These are phyloP conservation scores for Aricia artaxerxes DNA, from an alignment of 2,888 invertebrate genomes.

Conservation along the genomic window DNA sequence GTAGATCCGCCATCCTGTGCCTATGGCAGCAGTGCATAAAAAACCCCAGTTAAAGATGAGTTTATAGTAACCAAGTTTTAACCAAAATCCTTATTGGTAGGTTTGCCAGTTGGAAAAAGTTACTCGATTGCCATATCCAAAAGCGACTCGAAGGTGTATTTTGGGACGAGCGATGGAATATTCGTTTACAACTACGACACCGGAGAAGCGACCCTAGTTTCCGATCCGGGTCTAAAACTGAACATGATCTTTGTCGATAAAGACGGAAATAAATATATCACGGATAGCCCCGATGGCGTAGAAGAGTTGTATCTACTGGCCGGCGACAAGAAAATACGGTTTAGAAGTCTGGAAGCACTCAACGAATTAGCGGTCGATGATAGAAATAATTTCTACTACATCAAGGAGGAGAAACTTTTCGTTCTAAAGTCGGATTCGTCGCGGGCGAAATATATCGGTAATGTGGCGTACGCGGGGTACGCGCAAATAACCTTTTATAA, in stretches of 20 bases:
- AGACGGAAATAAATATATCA: conserved; percentile 65
- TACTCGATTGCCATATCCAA: conserved; percentile 67
- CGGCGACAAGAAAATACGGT: conserved; percentile 57
- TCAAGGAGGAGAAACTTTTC: conserved; percentile 58
- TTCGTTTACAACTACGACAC: conserved; percentile 59
- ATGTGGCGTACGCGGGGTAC: conserved; percentile 57
- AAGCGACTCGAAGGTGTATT: conserved; percentile 57
- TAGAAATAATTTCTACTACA: conserved; percentile 65
- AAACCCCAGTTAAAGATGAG: neutral
- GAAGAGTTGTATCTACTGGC: conserved; percentile 61
- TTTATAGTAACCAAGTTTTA: neutral
- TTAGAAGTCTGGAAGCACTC: conserved; percentile 55
- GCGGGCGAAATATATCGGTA: conserved; percentile 53
- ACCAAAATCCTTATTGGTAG: conserved; percentile 44
- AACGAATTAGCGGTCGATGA: conserved; percentile 64
- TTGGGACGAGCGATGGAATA: conserved; percentile 65
- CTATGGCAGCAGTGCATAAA: no score
- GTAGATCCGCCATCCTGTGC: no score
- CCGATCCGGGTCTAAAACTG: conserved; percentile 52
- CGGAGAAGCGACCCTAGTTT: conserved; percentile 52
- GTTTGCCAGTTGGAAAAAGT: conserved; percentile 60
- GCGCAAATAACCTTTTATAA: conserved; percentile 64
- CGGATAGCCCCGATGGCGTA: conserved; percentile 58
- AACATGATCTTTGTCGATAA: conserved; percentile 65
- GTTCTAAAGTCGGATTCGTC: conserved; percentile 55